phyloP scores from a whole-genome alignment of 2,888 invertebrate species.

The Lepidonotus clava region DNA sequence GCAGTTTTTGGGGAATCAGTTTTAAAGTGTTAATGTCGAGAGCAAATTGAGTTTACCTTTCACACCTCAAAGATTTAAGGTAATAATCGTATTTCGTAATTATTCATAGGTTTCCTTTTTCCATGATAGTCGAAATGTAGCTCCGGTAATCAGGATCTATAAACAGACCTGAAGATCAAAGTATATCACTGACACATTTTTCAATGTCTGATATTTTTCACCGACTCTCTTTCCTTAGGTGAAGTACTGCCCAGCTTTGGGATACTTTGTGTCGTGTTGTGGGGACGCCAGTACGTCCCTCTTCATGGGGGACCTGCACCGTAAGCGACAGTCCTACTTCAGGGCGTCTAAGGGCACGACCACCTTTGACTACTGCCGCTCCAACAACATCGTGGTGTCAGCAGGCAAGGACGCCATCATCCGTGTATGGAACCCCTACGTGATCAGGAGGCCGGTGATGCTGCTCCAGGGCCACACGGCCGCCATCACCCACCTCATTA shows the following conservation, averaged over 20 bases:
- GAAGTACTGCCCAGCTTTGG: conserved; percentile 85
- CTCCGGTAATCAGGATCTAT: too few relatives aligned
- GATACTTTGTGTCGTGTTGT: conserved; percentile 87
- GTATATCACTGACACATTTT: too few relatives aligned
- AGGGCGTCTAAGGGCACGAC: conserved; percentile 82
- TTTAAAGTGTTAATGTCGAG: too few relatives aligned
- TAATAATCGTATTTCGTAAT: too few relatives aligned
- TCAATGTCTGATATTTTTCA: too few relatives aligned
- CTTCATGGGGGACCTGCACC: conserved; percentile 84
- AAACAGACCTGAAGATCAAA: too few relatives aligned
- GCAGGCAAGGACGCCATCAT: conserved; percentile 87
- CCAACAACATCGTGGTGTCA: conserved; percentile 74
- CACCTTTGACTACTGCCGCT: conserved; percentile 77
- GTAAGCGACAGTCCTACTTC: conserved; percentile 82
- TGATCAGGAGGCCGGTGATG: conserved; percentile 85
- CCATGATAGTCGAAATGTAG: too few relatives aligned
- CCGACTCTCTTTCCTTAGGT: too few relatives aligned
- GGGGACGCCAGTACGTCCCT: conserved; percentile 83
- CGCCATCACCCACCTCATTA: conserved; percentile 85
- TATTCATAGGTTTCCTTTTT: too few relatives aligned
- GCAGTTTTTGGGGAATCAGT: too few relatives aligned
- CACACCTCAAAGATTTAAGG: too few relatives aligned
- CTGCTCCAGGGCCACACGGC: conserved; percentile 85
- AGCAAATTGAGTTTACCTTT: too few relatives aligned
- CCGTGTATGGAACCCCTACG: conserved; percentile 90